A percentile compares a stretch with the other conserved stretches of the same genome.
These are phyloP conservation scores for Lepus americanus DNA, from an alignment of 2,113 vertebrate genomes.

Conservation along the genomic window DNA sequence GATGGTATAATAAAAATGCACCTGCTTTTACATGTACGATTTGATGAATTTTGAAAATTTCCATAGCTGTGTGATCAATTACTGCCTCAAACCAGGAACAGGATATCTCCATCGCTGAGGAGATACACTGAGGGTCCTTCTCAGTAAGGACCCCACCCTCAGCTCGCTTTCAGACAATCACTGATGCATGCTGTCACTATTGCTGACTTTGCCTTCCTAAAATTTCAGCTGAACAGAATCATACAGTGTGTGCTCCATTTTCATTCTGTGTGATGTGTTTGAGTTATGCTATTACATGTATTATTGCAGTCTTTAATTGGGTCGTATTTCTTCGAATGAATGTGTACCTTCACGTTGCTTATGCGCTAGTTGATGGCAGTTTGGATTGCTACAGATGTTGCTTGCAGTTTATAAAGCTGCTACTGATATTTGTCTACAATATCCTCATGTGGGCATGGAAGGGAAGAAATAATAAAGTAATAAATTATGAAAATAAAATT, in stretches of 20 bases:
- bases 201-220: not conserved
- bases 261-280: not conserved
- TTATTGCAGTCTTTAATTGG: not conserved
- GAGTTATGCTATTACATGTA: not conserved
- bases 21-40: not conserved
- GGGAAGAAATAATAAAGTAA: not conserved
- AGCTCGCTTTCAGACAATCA: not conserved
- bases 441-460: not conserved
- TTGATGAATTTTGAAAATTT: conserved; percentile 4
- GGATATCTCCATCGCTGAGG: not conserved
- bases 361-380: not conserved
- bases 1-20: not conserved
- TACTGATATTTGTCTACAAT: not conserved
- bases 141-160: not conserved
- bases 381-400: not conserved
- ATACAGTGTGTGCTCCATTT: not conserved
- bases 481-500: conserved; percentile 30
- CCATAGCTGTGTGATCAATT: not conserved
- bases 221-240: not conserved
- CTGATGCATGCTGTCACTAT: not conserved
- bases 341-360: not conserved
- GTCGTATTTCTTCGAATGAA: not conserved
- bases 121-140: not conserved
- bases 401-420: not conserved
- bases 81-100: not conserved